Percentiles rank a stretch among this genome's conserved stretches.
These are phyloP conservation scores for Panurus biarmicus DNA, from an alignment of 2,113 vertebrate species.

Conservation along the genomic window DNA sequence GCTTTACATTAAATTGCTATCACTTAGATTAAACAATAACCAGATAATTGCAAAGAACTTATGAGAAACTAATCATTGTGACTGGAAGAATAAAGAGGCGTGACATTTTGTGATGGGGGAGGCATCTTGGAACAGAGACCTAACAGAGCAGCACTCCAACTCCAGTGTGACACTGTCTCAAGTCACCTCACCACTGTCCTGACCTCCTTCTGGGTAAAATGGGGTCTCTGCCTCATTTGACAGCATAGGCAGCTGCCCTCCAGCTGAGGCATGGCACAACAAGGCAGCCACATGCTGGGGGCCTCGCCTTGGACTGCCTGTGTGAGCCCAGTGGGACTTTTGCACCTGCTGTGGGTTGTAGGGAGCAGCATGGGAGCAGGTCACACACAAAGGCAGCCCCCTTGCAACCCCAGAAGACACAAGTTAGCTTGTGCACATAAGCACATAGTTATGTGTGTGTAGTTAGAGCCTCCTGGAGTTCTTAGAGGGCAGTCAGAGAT, in stretches of 20 bases:
- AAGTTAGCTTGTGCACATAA: no score
- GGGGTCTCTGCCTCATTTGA: background rate
- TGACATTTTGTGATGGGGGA: background rate
- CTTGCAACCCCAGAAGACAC: background rate
- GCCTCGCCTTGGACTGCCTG: background rate
- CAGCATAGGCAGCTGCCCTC: background rate
- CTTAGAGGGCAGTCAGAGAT: background rate
- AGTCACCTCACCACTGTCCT: background rate
- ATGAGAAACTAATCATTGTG: background rate
- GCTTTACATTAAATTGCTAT: background rate
- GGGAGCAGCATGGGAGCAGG: background rate
- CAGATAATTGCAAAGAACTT: background rate
- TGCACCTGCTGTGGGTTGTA: fast-evolving
- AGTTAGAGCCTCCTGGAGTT: background rate
- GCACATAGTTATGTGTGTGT: fast-evolving
- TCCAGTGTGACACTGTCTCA: background rate
- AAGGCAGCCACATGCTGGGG: background rate
- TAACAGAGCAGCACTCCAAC: background rate
- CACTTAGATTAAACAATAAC: background rate
- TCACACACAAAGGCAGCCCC: background rate
- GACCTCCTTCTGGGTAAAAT: background rate
- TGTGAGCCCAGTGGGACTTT: background rate
- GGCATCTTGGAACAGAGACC: background rate
- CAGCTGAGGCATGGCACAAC: background rate
- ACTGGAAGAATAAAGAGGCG: background rate